Percentiles rank a stretch among this genome's conserved stretches.
Conservation (phyloP, 2,888 invertebrate genomes). For the Drosophila macrospina region DNA sequence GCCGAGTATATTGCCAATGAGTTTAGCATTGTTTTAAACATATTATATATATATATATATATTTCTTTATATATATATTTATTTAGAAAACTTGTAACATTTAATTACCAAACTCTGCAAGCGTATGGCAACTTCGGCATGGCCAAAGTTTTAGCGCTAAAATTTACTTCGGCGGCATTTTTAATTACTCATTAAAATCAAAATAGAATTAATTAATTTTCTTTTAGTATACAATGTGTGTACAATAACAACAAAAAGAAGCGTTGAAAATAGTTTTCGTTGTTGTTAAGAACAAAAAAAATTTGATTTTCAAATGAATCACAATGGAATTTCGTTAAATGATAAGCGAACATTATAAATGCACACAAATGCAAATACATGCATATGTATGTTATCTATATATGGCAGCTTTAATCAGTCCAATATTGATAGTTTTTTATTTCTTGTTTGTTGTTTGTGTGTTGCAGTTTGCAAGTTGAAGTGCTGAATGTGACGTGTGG, state of each 20-base stretch:
- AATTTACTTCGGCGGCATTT: no score
- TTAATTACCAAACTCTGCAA: no score
- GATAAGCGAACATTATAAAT: slow-evolving; percentile 54
- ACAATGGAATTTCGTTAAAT: slow-evolving; percentile 68
- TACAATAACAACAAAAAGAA: slow-evolving; percentile 24
- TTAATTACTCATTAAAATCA: slow-evolving; percentile 31
- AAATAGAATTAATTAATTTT: slow-evolving; percentile 56
- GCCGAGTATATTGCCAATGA: slow-evolving; percentile 18
- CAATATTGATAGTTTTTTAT: slow-evolving; percentile 62
- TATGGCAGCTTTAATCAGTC: slow-evolving; percentile 77
- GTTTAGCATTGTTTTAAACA: no score
- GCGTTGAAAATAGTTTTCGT: slow-evolving; percentile 62
- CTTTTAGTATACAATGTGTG: slow-evolving; percentile 53
- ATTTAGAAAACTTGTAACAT: no score
- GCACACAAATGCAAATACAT: slow-evolving; percentile 16
- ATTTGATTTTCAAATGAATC: slow-evolving; percentile 77
- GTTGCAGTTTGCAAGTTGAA: slow-evolving; percentile 21
- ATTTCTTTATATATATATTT: no score
- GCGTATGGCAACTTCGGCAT: no score
- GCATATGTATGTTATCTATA: slow-evolving; percentile 40
- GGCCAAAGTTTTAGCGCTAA: no score
- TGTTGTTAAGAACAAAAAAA: slow-evolving; percentile 66
- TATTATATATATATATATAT: no score
- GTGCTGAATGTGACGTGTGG: background rate
- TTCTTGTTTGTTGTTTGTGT: slow-evolving; percentile 26